Evolutionary conservation across 2,888 invertebrate genomes (phyloP).

Genomic region (Heliconius aoede): DNA sequence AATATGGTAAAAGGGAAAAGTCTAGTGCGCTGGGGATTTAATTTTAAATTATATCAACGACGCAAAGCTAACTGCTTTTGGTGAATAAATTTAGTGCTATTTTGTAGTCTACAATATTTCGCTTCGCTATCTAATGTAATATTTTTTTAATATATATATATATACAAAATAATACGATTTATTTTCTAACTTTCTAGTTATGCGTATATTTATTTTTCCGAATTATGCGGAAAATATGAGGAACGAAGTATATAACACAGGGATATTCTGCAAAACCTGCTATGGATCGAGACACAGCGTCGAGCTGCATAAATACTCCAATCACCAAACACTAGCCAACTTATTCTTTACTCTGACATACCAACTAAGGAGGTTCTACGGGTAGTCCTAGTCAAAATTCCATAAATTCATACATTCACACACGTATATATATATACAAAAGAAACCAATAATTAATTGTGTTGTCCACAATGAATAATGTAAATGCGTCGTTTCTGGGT

Average conservation of each 20-base stretch:
- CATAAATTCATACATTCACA: no score
- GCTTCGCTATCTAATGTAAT: background rate
- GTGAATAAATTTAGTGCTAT: constrained; percentile 28
- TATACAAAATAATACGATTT: no score
- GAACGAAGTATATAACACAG: no score
- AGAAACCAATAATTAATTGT: background rate
- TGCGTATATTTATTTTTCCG: no score
- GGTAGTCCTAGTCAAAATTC: no score
- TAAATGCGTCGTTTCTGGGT: constrained; percentile 37
- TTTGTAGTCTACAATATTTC: constrained; percentile 16
- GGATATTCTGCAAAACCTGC: no score
- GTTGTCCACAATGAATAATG: constrained; percentile 31
- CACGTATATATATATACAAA: background rate
- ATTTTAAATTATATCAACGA: constrained; percentile 55
- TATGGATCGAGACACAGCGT: no score
- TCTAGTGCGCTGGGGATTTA: constrained; percentile 53
- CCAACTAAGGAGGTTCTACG: no score
- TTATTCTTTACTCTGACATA: background rate
- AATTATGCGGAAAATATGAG: no score
- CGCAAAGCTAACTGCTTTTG: constrained; percentile 32
- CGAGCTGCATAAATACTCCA: no score
- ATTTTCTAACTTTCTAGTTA: no score
- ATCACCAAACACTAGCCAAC: no score
- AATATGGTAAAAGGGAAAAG: constrained; percentile 58
- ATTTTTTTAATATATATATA: background rate